Conservation (phyloP, 1,140 invertebrate species). For the Metaphire vulgaris region DNA sequence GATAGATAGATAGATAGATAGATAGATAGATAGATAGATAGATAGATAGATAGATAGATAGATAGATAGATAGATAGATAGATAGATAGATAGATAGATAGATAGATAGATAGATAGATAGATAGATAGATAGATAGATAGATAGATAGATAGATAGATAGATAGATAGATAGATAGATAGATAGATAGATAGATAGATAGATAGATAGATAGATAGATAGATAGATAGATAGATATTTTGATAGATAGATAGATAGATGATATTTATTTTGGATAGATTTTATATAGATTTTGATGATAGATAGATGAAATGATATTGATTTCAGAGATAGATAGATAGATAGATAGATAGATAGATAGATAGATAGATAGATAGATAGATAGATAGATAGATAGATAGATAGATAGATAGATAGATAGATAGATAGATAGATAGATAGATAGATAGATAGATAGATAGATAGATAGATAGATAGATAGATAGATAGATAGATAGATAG, state of each 20-base stretch:
- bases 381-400: slow-evolving; percentile 3
- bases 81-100: too few species aligned
- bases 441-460: slow-evolving; percentile 3
- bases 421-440: slow-evolving; percentile 3
- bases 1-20: too few species aligned
- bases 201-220: background rate
- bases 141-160: too few species aligned
- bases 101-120: too few species aligned
- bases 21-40: too few species aligned
- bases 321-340: slow-evolving; percentile 1
- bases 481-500: slow-evolving; percentile 1
- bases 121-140: too few species aligned
- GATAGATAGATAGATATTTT: background rate
- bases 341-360: slow-evolving; percentile 3
- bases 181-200: too few species aligned
- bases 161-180: too few species aligned
- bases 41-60: too few species aligned
- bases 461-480: slow-evolving; percentile 3
- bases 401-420: slow-evolving; percentile 3
- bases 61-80: too few species aligned
- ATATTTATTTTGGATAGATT: too few species aligned
- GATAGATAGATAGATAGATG: slow-evolving; percentile 3
- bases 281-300: background rate
- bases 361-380: slow-evolving; percentile 3
- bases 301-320: background rate